Evolutionary conservation across 1,140 invertebrate species (phyloP), one percentile per base, ranked within the genome.

Genomic region (Telenomus remus): DNA sequence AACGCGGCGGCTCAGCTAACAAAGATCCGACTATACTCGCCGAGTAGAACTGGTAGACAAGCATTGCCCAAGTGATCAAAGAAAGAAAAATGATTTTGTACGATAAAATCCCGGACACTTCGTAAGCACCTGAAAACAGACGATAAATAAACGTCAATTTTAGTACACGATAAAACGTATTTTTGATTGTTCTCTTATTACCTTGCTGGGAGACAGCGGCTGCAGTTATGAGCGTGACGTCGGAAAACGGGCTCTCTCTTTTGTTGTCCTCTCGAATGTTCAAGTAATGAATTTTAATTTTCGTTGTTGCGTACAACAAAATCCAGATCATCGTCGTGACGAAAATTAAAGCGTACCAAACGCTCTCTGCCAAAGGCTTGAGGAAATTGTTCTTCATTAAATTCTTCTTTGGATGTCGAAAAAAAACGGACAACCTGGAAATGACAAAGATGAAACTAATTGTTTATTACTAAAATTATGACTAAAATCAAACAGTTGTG

Each of bases 41-140:
- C n/a, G 92, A 93, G 80, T 94, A 94, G 76, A 93, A 94, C 77
- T 93, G 92, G 82, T 91, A 93, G 9, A 93, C 80, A n/a, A 91
- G 84, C 57, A 92, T 82, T 0, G 90, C 89, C 84, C 92, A 93
- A 0, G 92, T 50, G 54, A 93, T 90, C 4, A 91, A 89, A 0
- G 90, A 89, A 10, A 93, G 87, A 0, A 91, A 90, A 14, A 92
- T 84, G 9, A 92, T 88, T 47, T 91, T 89, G 11, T 90, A 89
- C 1, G 91, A 89, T 35, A 86, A 81, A 2, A 90, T 85, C 15
- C 79, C 80, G 13, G 89, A 87, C 37, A 86, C 84, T 47, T 89
- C 86, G 7, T 0, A 42, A 9, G 34, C 10, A 33, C 44, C 66
- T 70, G n/a, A 33, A 49, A 16, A 51, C 12, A 34, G n/a, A 51